A percentile compares a stretch with the other conserved stretches of the same genome.
These are phyloP conservation scores for Agapornis roseicollis DNA, from an alignment of 2,113 vertebrate genomes.

Conservation along the genomic window DNA sequence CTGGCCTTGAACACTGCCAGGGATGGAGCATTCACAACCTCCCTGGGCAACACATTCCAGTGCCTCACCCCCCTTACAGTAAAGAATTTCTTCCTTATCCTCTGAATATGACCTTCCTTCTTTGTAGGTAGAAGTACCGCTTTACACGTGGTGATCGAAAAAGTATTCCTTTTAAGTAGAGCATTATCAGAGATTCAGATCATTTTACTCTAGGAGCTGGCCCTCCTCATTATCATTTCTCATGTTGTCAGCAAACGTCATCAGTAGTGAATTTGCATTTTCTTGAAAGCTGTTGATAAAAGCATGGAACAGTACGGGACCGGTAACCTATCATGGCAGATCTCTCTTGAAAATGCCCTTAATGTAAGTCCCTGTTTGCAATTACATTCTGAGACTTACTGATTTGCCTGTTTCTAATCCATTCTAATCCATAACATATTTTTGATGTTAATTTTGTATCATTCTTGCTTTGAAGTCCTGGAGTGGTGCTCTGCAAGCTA, in stretches of 20 bases:
- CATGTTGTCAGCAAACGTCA: constrained; percentile 38
- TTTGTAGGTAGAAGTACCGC: not conserved
- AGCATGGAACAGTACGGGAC: not conserved
- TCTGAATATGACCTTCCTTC: not conserved
- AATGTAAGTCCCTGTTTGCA: constrained; percentile 52
- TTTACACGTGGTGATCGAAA: not conserved
- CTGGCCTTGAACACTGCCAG: too few relatives aligned
- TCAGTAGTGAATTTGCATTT: not conserved
- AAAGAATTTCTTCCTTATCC: too few relatives aligned
- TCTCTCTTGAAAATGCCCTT: not conserved
- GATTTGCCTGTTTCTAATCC: constrained; percentile 68
- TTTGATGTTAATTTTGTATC: constrained; percentile 67
- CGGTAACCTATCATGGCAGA: not conserved
- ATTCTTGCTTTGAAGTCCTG: constrained; percentile 62
- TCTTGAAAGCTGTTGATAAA: not conserved
- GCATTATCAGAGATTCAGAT: not conserved
- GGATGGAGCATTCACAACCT: too few relatives aligned
- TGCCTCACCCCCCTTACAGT: too few relatives aligned
- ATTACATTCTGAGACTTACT: constrained; percentile 50
- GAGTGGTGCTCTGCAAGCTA: constrained; percentile 35
- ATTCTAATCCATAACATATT: constrained; percentile 68
- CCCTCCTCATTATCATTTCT: not conserved
- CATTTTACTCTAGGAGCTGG: not conserved
- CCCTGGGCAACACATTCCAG: too few relatives aligned
- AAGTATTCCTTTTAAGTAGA: not conserved